phyloP scores from a whole-genome alignment of 2,113 vertebrate species.

The Hypanus sabinus region DNA sequence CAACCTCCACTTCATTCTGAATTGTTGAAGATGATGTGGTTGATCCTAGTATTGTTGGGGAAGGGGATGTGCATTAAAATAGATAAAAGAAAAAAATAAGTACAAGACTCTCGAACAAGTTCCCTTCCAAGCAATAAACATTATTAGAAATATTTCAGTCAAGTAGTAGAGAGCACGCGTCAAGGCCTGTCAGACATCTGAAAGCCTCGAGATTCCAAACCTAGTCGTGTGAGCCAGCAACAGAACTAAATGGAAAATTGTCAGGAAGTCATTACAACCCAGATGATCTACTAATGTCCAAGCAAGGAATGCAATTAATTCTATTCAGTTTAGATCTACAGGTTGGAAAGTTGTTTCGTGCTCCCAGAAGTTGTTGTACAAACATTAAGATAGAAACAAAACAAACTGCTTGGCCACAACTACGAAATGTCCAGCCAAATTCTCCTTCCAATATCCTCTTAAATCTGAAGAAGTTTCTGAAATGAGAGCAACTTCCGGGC shows the following conservation, averaged over 20 bases:
- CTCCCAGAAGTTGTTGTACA: not conserved
- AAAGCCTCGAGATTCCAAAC: too few species aligned
- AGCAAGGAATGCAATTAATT: not conserved
- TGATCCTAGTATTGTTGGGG: slow-evolving; percentile 64
- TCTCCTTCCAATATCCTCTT: not conserved
- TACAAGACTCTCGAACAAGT: not conserved
- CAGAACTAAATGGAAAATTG: not conserved
- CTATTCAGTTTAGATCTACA: not conserved
- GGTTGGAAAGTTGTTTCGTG: not conserved
- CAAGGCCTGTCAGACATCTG: not conserved
- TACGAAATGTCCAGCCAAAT: not conserved
- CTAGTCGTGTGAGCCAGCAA: not conserved
- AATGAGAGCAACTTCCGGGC: not conserved
- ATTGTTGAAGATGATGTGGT: slow-evolving; percentile 95
- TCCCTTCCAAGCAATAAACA: not conserved
- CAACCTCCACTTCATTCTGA: slow-evolving; percentile 92
- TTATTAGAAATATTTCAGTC: not conserved
- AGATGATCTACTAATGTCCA: not conserved
- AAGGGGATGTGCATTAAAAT: not conserved
- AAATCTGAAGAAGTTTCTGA: not conserved
- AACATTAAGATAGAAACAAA: too few species aligned
- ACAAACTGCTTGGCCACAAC: not conserved
- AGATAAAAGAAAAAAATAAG: too few species aligned
- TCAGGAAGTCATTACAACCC: not conserved
- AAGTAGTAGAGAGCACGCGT: not conserved